These are phyloP conservation scores for Austrolebias charrua DNA, from an alignment of 2,797 vertebrate species.

Conservation along the genomic window DNA sequence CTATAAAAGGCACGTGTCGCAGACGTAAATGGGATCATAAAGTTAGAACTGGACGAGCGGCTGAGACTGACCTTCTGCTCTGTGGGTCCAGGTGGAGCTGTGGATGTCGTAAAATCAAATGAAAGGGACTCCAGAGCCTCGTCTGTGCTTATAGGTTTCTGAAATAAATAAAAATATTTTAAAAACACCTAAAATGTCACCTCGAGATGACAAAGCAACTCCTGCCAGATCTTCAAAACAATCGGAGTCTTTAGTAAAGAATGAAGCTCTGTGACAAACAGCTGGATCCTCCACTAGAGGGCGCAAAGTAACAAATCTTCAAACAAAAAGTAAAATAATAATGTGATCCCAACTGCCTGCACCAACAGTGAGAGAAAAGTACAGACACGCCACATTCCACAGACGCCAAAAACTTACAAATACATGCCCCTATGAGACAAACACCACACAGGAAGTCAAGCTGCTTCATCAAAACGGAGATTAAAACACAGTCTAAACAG, in stretches of 20 bases:
- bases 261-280: background rate
- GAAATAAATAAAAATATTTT: conserved; percentile 20
- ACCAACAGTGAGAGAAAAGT: conserved; percentile 55
- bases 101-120: conserved; percentile 60
- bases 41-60: conserved; percentile 4
- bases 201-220: background rate
- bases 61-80: conserved; percentile 55
- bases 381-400: conserved; percentile 75
- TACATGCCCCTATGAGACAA: background rate
- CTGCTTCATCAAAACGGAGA: background rate
- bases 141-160: conserved; percentile 74
- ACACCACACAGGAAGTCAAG: background rate
- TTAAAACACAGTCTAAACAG: background rate
- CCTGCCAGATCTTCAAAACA: too few relatives aligned
- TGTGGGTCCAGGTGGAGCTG: conserved; percentile 42
- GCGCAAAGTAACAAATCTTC: conserved; percentile 25
- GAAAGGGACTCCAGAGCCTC: conserved; percentile 76
- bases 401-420: conserved; percentile 12
- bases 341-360: conserved; percentile 50
- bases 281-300: conserved; percentile 65
- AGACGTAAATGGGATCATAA: background rate
- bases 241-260: too few relatives aligned
- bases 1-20: too few relatives aligned
- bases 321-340: conserved; percentile 39
- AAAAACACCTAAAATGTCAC: background rate